A percentile compares a stretch with the other conserved stretches of the same genome.
Evolutionary conservation across 2,888 invertebrate genomes (phyloP).

Genomic region (Eurytoma adleriae): DNA sequence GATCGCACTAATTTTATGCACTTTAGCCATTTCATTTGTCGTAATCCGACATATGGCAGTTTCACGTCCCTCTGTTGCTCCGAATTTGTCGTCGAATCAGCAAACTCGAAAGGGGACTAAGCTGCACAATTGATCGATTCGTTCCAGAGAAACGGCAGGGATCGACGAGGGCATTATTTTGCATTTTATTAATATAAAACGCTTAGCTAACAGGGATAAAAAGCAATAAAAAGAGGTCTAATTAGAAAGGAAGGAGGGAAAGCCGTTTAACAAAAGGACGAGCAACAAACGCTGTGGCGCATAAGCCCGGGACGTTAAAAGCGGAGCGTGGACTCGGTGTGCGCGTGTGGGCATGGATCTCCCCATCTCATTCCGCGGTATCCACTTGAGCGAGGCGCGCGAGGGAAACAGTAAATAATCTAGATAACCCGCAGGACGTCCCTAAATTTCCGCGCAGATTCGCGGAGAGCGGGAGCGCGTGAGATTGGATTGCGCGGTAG

Average conservation of each 20-base stretch:
- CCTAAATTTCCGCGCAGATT: slow-evolving; percentile 51
- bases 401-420: slow-evolving; percentile 50
- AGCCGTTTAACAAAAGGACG: too few species aligned
- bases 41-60: slow-evolving; percentile 56
- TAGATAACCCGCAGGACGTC: slow-evolving; percentile 53
- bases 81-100: slow-evolving; percentile 3
- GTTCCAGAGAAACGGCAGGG: not conserved
- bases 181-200: not conserved
- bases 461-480: slow-evolving; percentile 19
- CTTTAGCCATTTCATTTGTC: slow-evolving; percentile 52
- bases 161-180: not conserved
- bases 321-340: not conserved
- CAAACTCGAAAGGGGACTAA: slow-evolving; percentile 21
- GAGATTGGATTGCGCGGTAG: slow-evolving; percentile 54
- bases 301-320: not conserved
- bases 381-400: slow-evolving; percentile 15
- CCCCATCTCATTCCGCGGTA: slow-evolving; percentile 25
- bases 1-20: slow-evolving; percentile 57
- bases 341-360: not conserved
- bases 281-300: not conserved
- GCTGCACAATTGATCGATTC: not conserved
- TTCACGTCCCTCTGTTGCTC: slow-evolving; percentile 30
- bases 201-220: too few species aligned
- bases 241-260: too few species aligned
- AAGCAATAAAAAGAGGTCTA: too few species aligned